Evolutionary conservation across 2,113 vertebrate genomes (phyloP).

Genomic region (Gavia stellata): DNA sequence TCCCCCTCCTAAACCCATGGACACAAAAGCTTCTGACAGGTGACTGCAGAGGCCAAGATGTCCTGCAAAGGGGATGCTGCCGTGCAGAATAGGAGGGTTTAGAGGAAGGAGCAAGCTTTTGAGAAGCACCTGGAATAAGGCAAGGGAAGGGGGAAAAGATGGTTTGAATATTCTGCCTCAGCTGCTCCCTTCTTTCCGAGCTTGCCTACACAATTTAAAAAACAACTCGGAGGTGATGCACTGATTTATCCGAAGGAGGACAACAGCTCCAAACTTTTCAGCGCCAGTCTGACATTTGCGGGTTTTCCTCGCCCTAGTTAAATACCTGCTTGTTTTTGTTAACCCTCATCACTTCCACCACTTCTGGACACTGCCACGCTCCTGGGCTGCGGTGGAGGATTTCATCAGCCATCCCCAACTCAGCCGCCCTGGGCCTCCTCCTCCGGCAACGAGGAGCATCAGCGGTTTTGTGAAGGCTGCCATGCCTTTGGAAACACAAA

Average conservation of each 20-base stretch:
- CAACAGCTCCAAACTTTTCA: not conserved
- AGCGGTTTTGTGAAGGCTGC: fast-evolving
- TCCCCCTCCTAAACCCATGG: not conserved
- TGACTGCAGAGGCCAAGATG: not conserved
- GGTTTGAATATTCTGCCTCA: not conserved
- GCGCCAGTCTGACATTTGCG: fast-evolving
- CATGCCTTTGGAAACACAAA: not conserved
- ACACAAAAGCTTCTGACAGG: not conserved
- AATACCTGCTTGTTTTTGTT: not conserved
- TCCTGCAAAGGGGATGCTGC: not conserved
- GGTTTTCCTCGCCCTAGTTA: not conserved
- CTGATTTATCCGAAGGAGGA: not conserved
- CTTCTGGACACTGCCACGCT: not conserved
- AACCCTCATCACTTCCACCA: not conserved
- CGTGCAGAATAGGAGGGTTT: not conserved
- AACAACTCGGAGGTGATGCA: not conserved
- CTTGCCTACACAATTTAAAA: not conserved
- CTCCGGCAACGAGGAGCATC: not conserved
- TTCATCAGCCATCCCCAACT: not conserved
- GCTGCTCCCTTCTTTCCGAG: not conserved
- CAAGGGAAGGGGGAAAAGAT: no score
- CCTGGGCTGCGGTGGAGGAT: fast-evolving
- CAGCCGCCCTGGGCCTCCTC: not conserved
- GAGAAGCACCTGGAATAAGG: not conserved
- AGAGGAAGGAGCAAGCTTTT: not conserved